These are phyloP conservation scores for Scophthalmus maximus DNA, from an alignment of 2,113 vertebrate genomes.

Conservation along the genomic window DNA sequence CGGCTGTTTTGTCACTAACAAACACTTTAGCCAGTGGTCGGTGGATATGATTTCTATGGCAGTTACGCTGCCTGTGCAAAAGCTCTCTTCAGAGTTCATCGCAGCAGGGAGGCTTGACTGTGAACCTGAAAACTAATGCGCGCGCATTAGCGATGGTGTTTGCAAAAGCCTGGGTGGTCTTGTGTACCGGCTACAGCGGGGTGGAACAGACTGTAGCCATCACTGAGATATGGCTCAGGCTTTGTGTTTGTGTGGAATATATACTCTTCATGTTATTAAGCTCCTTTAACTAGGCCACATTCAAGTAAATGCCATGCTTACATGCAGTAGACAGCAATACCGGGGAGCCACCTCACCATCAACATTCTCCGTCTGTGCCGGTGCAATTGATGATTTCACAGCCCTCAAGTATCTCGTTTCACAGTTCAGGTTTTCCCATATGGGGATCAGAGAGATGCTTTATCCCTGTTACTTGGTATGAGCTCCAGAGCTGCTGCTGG, in stretches of 20 bases:
- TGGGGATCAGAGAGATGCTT: constrained; percentile 44
- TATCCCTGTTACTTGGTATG: constrained; percentile 46
- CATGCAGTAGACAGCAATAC: neutral
- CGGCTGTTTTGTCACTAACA: neutral
- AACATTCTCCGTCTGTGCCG: constrained; percentile 23
- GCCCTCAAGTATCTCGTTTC: constrained; percentile 45
- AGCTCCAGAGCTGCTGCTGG: constrained; percentile 51
- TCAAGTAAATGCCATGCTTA: constrained; percentile 1
- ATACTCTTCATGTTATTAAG: constrained; percentile 17
- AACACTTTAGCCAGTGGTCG: constrained; percentile 2
- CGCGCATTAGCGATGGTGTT: constrained; percentile 25
- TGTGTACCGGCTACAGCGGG: constrained; percentile 41
- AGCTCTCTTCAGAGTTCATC: neutral
- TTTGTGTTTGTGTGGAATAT: neutral
- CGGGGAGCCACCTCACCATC: constrained; percentile 4
- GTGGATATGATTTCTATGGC: constrained; percentile 5
- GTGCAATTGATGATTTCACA: constrained; percentile 40
- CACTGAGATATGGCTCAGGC: constrained; percentile 32
- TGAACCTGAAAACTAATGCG: neutral
- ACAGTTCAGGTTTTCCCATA: constrained; percentile 56
- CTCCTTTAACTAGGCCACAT: constrained; percentile 5
- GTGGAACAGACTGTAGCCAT: constrained; percentile 40
- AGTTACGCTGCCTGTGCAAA: constrained; percentile 1
- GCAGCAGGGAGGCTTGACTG: constrained; percentile 2
- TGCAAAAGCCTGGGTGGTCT: constrained; percentile 58